Base-by-base conservation (phyloP, 2,797 vertebrate genomes). In the Chloroceryle inda region DNA sequence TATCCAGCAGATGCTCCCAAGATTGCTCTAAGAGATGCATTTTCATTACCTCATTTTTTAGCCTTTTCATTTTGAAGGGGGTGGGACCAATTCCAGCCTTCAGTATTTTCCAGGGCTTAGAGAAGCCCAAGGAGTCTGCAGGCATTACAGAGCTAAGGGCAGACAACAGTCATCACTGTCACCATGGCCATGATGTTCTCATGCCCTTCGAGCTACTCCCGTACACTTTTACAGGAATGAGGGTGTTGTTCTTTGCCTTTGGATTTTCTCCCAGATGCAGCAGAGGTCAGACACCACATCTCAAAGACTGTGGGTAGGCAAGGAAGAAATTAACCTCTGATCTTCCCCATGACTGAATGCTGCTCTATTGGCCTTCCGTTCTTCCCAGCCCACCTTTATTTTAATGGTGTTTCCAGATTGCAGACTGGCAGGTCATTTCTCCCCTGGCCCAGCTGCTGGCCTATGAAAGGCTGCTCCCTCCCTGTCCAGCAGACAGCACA, bases 341-440 rank as follows among this genome's bases (percentile, higher is more conserved):
- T 69, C 49, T 62, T 50, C 50, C 74, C 50, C 6, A 0, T 0
- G 0, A 37, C 56, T 21, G 40, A 74, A 13, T 2, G 24, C 72
- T 89, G 83, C 61, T 26, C 68, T 56, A 31, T 33, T 56, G 33
- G 40, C 64, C 35, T 66, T 13, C 84, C 74, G 12, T 64, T 50
- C 26, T 93, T 93, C 64, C 56, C 80, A 89, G n/a, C 56, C 38
- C 45, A 12, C 19, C 31, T 79, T 56, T 37, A 14, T 81, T 76
- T 78, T 31, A 19, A 19, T 11, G 40, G 13, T 21, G 10, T 69
- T 89, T 82, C 59, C 72, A 77, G 71, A 19, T 4, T 10, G 44
- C 45, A 44, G 55, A 13, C 37, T 29, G 31, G 62, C 40, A 64
- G 68, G 31, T 44, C 5, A 2, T 50, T 72, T 68, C 81, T 72